phyloP scores from a whole-genome alignment of 37 sponge, comb jelly and placozoan genomes.

The Crambe crambe region DNA sequence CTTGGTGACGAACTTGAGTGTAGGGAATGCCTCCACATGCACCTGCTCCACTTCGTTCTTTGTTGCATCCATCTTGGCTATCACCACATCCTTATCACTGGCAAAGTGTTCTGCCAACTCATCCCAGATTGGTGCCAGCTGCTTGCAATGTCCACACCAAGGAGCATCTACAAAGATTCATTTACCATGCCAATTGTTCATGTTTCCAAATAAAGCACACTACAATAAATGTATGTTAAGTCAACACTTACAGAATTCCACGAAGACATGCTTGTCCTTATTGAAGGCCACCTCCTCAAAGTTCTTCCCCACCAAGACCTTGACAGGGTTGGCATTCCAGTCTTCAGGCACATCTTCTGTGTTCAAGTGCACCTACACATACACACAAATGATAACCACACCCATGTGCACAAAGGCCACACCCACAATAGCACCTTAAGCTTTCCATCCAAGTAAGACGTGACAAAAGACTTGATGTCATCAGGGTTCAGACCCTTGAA shows the following conservation, averaged over 20 bases:
- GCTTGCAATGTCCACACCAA: slow-evolving; percentile 99
- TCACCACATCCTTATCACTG: slow-evolving; percentile 78
- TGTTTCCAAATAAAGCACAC: no score
- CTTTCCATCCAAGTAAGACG: slow-evolving; percentile 76
- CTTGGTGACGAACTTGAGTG: slow-evolving; percentile 91
- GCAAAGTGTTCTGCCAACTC: slow-evolving; percentile 89
- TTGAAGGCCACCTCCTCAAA: slow-evolving; percentile 84
- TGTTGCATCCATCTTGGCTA: slow-evolving; percentile 98
- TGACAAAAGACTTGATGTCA: slow-evolving; percentile 61
- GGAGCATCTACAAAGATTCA: slow-evolving; percentile 86
- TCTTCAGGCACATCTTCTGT: slow-evolving; percentile 94
- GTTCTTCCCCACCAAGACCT: slow-evolving; percentile 96
- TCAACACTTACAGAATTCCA: slow-evolving; percentile 91
- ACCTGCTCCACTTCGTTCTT: slow-evolving; percentile 89
- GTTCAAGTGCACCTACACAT: slow-evolving; percentile 76
- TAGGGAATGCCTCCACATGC: slow-evolving; percentile 86
- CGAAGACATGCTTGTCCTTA: slow-evolving; percentile 78
- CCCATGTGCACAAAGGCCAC: neutral
- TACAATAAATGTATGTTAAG: neutral
- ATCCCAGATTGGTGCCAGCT: slow-evolving; percentile 97
- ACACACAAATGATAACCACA: neutral
- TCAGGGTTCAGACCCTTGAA: slow-evolving; percentile 70
- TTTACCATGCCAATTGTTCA: no score
- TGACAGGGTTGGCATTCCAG: slow-evolving; percentile 94
- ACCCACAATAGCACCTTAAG: slow-evolving; percentile 33